These are phyloP conservation scores for Upupa epops DNA, from an alignment of 2,113 vertebrate species.

Conservation along the genomic window DNA sequence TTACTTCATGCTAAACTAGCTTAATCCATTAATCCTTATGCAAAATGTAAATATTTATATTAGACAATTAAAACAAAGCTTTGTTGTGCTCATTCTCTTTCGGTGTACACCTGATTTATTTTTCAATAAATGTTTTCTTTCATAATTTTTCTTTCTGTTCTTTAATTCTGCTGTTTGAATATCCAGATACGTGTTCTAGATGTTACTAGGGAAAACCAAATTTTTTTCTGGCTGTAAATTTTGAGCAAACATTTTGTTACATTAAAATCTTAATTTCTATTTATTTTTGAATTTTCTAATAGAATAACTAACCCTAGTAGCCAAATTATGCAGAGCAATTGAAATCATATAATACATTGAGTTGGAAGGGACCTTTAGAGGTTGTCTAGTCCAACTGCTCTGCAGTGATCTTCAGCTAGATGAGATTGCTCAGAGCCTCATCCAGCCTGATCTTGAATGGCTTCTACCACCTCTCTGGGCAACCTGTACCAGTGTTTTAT, in stretches of 20 bases:
- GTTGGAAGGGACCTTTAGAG: too few relatives aligned
- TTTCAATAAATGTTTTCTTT: not conserved
- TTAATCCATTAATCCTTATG: constrained; percentile 1
- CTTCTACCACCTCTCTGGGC: too few relatives aligned
- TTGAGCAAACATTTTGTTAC: not conserved
- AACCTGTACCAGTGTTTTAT: too few relatives aligned
- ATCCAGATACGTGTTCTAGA: not conserved
- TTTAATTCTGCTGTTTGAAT: not conserved
- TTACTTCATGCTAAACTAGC: not conserved
- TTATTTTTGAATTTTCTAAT: not conserved
- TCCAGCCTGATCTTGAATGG: too few relatives aligned
- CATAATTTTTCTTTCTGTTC: not conserved
- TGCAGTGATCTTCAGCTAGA: too few relatives aligned
- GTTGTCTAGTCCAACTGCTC: too few relatives aligned
- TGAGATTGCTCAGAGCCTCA: too few relatives aligned
- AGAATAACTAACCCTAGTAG: not conserved
- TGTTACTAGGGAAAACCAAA: not conserved
- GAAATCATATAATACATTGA: too few relatives aligned
- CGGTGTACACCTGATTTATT: not conserved
- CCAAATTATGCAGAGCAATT: too few relatives aligned
- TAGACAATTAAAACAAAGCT: not conserved
- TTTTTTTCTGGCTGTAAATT: not conserved
- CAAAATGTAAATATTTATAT: constrained; percentile 12
- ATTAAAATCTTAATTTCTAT: not conserved
- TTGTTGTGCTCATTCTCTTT: not conserved